Evolutionary conservation across 2,113 vertebrate genomes (phyloP).

Genomic region (Plectropomus leopardus): DNA sequence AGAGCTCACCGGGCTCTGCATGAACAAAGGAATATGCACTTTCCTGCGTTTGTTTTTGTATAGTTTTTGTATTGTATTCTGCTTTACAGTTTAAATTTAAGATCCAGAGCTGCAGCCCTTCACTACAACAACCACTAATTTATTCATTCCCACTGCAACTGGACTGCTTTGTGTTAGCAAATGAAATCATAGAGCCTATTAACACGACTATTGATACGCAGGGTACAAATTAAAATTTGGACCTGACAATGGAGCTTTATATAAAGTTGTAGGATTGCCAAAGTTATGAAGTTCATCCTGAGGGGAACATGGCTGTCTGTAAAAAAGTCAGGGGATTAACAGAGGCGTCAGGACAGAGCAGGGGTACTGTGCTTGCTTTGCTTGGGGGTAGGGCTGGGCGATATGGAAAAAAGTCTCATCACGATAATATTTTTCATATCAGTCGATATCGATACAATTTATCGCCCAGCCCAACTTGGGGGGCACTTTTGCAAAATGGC

Average conservation of each 20-base stretch:
- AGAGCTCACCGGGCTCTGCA: not conserved
- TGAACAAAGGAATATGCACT: not conserved
- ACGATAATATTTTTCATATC: no score
- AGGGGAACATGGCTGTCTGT: not conserved
- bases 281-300: not conserved
- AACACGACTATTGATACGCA: not conserved
- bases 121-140: not conserved
- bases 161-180: constrained; percentile 32
- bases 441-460: no score
- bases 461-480: no score
- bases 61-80: not conserved
- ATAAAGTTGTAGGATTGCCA: not conserved
- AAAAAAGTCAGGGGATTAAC: no score
- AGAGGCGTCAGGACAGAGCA: not conserved
- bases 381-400: no score
- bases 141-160: constrained; percentile 23
- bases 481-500: no score
- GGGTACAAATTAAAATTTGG: not conserved
- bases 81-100: not conserved
- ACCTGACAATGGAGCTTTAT: not conserved
- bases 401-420: no score
- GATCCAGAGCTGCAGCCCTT: constrained; percentile 7
- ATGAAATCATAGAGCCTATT: constrained; percentile 8
- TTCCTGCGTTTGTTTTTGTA: not conserved
- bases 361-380: no score